Evolutionary conservation across 2,113 vertebrate species (phyloP).

Genomic region (Tyrannus savana): DNA sequence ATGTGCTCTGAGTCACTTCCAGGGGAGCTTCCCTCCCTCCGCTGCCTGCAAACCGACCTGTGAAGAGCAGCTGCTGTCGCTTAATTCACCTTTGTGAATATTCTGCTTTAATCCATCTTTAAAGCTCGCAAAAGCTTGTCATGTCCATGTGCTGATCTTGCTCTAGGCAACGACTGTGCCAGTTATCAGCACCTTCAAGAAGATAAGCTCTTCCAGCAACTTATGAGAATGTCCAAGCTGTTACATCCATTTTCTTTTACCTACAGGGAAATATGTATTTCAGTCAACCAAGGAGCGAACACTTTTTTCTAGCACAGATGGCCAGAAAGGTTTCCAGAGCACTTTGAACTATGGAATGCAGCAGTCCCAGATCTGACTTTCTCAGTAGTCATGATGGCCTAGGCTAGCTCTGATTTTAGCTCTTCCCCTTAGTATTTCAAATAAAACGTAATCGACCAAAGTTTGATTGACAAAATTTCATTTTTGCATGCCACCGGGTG

Average conservation of each 20-base stretch:
- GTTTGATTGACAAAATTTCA: slow-evolving; percentile 35
- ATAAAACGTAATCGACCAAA: not conserved
- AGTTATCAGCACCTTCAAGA: not conserved
- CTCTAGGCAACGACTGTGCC: not conserved
- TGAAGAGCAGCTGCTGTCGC: not conserved
- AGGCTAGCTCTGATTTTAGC: not conserved
- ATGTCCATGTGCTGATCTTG: not conserved
- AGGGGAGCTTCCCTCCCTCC: not conserved
- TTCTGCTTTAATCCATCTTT: not conserved
- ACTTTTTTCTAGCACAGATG: not conserved
- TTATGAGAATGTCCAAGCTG: not conserved
- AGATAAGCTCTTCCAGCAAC: not conserved
- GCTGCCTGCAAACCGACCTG: not conserved
- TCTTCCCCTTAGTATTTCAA: not conserved
- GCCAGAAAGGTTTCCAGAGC: not conserved
- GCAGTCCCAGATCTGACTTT: not conserved
- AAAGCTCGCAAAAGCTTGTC: not conserved
- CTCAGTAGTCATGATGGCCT: not conserved
- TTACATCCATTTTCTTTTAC: not conserved
- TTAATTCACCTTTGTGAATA: slow-evolving; percentile 16
- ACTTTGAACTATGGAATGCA: not conserved
- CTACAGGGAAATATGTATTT: not conserved
- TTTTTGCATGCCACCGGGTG: not conserved
- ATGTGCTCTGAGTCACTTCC: not conserved
- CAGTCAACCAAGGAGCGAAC: not conserved